A percentile compares a stretch with the other conserved stretches of the same genome.
Conservation (phyloP, 2,113 vertebrate genomes). For the Paraplagusia blochii region DNA sequence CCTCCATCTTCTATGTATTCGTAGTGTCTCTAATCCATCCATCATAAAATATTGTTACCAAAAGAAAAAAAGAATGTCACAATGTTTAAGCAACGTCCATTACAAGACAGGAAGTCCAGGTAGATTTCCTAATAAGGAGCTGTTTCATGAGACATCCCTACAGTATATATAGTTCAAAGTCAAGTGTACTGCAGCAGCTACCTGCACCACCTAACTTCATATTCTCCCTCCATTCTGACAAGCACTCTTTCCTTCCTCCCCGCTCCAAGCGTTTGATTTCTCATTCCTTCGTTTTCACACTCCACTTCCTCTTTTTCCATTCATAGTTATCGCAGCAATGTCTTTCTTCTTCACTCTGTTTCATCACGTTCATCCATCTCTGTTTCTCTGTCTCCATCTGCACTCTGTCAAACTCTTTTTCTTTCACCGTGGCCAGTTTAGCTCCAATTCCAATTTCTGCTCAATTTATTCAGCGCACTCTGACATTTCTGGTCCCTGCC, state of each 20-base stretch:
- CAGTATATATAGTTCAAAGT: too few species aligned
- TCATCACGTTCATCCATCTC: constrained; percentile 1
- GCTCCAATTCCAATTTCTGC: constrained; percentile 25
- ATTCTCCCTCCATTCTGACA: constrained; percentile 4
- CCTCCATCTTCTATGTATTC: too few species aligned
- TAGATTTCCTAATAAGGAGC: too few species aligned
- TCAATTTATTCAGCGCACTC: constrained; percentile 27
- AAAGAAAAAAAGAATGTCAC: too few species aligned
- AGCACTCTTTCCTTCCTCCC: constrained; percentile 18
- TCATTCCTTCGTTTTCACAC: constrained; percentile 30
- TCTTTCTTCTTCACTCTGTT: constrained; percentile 21
- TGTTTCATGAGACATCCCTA: too few species aligned
- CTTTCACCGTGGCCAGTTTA: background rate
- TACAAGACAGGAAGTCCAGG: too few species aligned
- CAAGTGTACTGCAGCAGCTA: constrained; percentile 10
- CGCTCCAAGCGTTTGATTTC: constrained; percentile 28
- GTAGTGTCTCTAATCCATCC: too few species aligned
- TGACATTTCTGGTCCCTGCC: background rate
- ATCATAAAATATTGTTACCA: too few species aligned
- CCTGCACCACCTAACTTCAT: constrained; percentile 6
- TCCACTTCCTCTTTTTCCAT: constrained; percentile 14
- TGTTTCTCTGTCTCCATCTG: constrained; percentile 8
- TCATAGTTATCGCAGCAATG: constrained; percentile 23
- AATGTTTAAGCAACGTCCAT: too few species aligned
- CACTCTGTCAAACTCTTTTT: constrained; percentile 19